phyloP scores from a whole-genome alignment of 2,888 invertebrate genomes.

The Cerceris rybyensis region DNA sequence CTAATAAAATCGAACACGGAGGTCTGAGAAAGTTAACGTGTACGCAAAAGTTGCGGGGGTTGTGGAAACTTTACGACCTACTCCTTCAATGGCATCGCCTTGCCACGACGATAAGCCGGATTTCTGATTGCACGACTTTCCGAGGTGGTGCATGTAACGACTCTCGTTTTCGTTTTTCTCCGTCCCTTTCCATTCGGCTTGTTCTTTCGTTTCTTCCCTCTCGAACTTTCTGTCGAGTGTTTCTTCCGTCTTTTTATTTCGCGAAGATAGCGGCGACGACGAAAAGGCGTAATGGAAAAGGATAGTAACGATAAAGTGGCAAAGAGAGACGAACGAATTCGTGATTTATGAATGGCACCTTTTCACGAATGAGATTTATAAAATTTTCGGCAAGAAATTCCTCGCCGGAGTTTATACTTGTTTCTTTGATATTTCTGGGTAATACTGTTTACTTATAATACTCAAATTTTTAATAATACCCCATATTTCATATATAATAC shows the following conservation, averaged over 20 bases:
- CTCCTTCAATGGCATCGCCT: constrained; percentile 39
- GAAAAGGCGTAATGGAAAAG: too few relatives aligned
- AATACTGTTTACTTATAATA: too few relatives aligned
- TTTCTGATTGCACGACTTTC: constrained; percentile 15
- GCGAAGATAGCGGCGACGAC: neutral
- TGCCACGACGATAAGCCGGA: constrained; percentile 16
- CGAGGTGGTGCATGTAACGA: constrained; percentile 4
- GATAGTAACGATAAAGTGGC: too few relatives aligned
- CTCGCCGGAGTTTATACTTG: too few relatives aligned
- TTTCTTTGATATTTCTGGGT: too few relatives aligned
- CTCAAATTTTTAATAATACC: too few relatives aligned
- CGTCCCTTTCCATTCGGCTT: constrained; percentile 1
- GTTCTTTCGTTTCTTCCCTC: neutral
- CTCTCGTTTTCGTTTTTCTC: constrained; percentile 6
- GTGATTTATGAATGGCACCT: too few relatives aligned
- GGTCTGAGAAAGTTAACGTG: neutral
- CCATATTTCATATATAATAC: too few relatives aligned
- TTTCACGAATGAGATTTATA: too few relatives aligned
- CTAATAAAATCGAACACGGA: neutral
- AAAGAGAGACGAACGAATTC: too few relatives aligned
- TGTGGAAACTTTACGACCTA: constrained; percentile 30
- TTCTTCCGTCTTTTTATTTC: neutral
- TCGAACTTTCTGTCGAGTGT: neutral
- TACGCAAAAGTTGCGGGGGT: constrained; percentile 3
- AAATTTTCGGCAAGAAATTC: too few relatives aligned